Evolutionary conservation across 2,113 vertebrate genomes (phyloP).

Genomic region (Petromus typicus): DNA sequence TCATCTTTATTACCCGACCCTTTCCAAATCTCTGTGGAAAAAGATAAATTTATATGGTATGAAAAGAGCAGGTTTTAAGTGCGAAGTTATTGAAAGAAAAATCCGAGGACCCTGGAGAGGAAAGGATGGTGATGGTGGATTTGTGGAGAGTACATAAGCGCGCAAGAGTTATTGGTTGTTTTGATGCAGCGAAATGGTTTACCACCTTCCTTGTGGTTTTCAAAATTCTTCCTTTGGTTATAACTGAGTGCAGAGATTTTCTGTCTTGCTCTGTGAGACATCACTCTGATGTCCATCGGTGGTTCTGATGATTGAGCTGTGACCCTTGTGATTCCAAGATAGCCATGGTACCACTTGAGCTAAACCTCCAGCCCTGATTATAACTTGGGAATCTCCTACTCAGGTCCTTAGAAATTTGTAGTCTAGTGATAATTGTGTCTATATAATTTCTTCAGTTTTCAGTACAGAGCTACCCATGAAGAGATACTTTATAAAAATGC

Average conservation of each 20-base stretch:
- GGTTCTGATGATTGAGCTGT: no score
- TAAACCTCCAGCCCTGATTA: no score
- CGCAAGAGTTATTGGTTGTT: neutral
- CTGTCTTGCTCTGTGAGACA: no score
- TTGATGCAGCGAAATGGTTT: neutral
- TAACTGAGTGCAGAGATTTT: no score
- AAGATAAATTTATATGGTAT: neutral
- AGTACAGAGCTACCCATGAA: neutral
- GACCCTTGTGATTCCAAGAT: no score
- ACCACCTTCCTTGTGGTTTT: neutral
- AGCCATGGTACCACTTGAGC: no score
- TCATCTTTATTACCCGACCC: neutral
- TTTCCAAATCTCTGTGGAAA: neutral
- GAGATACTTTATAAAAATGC: neutral
- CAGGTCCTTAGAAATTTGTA: neutral
- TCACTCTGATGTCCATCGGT: no score
- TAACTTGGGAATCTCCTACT: neutral
- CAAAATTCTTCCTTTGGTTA: no score
- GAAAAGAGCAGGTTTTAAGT: neutral
- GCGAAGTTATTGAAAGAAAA: neutral
- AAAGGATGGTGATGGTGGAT: neutral
- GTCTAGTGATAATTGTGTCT: neutral
- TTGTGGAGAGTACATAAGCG: neutral
- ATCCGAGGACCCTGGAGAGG: neutral
- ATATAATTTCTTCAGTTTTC: neutral